Conservation (phyloP, 2,113 vertebrate genomes). For the Melanerpes formicivorus region DNA sequence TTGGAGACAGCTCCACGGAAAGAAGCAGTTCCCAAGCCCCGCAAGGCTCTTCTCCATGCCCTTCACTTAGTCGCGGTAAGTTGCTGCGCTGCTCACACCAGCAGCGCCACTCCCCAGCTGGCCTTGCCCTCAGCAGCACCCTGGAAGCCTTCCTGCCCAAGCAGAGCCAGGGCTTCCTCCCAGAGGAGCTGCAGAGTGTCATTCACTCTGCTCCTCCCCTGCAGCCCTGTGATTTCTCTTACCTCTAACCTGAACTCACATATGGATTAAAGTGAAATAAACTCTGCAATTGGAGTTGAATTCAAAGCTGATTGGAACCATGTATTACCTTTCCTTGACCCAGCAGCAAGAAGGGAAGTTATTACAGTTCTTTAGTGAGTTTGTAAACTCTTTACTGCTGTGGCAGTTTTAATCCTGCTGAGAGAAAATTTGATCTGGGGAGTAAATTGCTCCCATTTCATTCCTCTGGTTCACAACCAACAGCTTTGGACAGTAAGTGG, state of each 20-base stretch:
- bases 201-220: conserved; percentile 52
- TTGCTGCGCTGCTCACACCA: background rate
- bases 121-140: background rate
- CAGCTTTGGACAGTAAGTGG: conserved; percentile 63
- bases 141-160: background rate
- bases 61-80: background rate
- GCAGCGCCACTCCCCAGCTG: background rate
- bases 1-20: background rate
- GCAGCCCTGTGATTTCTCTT: conserved; percentile 70
- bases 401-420: conserved; percentile 77
- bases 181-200: conserved; percentile 52
- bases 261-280: conserved; percentile 80
- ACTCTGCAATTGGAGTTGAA: conserved; percentile 73
- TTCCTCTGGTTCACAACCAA: conserved; percentile 66
- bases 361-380: conserved; percentile 80
- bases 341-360: conserved; percentile 75
- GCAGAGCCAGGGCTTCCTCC: conserved; percentile 9
- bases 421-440: conserved; percentile 63
- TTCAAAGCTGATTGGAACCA: conserved; percentile 83
- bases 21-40: background rate
- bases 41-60: background rate
- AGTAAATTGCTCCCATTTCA: conserved; percentile 70
- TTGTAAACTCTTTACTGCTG: conserved; percentile 79
- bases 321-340: conserved; percentile 75
- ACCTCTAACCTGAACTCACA: conserved; percentile 75